A percentile compares a stretch with the other conserved stretches of the same genome.
phyloP scores from a whole-genome alignment of 2,888 invertebrate genomes.

The Chydorus sphaericus region DNA sequence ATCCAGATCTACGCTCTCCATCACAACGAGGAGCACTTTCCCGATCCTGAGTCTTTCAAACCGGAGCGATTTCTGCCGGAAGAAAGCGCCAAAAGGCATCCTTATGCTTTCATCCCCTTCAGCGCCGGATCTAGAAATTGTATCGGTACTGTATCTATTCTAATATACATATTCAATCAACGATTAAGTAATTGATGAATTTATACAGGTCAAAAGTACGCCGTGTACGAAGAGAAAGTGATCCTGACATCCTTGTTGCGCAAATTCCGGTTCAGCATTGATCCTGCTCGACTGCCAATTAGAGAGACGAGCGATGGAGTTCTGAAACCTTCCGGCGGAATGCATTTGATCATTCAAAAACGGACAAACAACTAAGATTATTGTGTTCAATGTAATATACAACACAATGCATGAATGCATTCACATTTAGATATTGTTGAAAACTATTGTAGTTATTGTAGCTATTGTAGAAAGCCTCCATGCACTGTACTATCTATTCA shows the following conservation, averaged over 20 bases:
- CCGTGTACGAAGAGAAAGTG: not conserved
- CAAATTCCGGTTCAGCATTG: not conserved
- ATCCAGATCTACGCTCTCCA: slow-evolving; percentile 35
- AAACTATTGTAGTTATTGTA: no score
- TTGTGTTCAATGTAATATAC: no score
- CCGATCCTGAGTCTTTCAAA: slow-evolving; percentile 35
- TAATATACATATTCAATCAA: no score
- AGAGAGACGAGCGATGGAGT: not conserved
- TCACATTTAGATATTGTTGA: no score
- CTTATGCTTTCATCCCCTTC: slow-evolving; percentile 31
- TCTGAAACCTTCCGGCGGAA: not conserved
- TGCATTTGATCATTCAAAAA: not conserved
- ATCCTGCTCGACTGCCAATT: not conserved
- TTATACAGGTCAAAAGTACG: not conserved
- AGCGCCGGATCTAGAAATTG: slow-evolving; percentile 30
- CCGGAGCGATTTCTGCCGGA: slow-evolving; percentile 35
- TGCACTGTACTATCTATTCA: no score
- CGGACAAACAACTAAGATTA: no score
- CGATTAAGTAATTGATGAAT: no score
- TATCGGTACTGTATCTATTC: no score
- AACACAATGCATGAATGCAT: no score
- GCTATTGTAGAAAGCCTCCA: no score
- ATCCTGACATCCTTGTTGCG: not conserved
- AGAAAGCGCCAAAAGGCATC: slow-evolving; percentile 25
- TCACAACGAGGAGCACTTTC: slow-evolving; percentile 33